Conservation (phyloP, 2,113 vertebrate genomes). For the Peromyscus polionotus region DNA sequence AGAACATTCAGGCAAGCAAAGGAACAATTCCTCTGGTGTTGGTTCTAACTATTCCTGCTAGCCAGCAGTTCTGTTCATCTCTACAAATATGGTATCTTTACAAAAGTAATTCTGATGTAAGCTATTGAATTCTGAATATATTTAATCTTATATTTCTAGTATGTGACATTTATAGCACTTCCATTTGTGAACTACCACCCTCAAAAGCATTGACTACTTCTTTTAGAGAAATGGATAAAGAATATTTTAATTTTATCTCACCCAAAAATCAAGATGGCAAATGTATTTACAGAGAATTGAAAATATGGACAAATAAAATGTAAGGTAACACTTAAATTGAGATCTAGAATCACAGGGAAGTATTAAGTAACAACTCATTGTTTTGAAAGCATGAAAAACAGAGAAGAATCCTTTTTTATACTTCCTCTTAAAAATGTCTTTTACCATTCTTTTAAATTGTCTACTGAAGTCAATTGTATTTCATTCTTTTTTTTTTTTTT, state of each 20-base stretch:
- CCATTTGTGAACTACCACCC: background rate
- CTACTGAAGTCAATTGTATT: background rate
- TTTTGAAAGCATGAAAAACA: background rate
- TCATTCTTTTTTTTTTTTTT: no score
- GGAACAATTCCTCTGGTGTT: background rate
- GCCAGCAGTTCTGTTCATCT: background rate
- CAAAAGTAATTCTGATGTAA: background rate
- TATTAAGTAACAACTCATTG: background rate
- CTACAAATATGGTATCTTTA: background rate
- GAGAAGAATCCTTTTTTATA: background rate
- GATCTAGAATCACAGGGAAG: background rate
- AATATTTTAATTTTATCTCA: background rate
- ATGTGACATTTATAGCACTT: background rate
- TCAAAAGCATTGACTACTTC: background rate
- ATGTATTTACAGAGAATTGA: background rate
- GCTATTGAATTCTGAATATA: background rate
- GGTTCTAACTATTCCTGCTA: background rate
- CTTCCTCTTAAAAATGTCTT: background rate
- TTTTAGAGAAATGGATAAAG: background rate
- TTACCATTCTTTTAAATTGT: background rate
- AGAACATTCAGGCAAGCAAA: fast-evolving
- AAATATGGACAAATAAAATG: background rate
- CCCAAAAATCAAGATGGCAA: no score
- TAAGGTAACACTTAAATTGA: background rate
- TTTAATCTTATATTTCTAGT: background rate